phyloP scores from a whole-genome alignment of 2,113 vertebrate species.

The Brachyhypopomus gauderio region DNA sequence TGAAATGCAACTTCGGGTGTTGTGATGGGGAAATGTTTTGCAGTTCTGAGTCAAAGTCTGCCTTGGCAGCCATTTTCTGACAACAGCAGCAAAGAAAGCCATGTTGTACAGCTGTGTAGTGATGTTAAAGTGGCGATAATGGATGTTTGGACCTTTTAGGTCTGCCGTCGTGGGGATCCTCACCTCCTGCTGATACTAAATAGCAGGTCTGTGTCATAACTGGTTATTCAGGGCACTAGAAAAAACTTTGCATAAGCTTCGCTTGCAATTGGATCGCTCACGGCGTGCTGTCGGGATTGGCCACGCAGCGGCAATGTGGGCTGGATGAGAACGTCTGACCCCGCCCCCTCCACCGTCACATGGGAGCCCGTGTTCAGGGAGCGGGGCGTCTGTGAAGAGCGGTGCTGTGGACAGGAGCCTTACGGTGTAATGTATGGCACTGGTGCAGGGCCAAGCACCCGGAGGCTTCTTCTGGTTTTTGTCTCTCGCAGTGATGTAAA shows the following conservation, averaged over 20 bases:
- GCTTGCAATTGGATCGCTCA: slow-evolving; percentile 65
- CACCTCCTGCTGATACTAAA: slow-evolving; percentile 5
- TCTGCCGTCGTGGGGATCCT: not conserved
- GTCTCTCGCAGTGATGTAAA: not conserved
- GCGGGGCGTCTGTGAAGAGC: slow-evolving; percentile 62
- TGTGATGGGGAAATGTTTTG: slow-evolving; percentile 37
- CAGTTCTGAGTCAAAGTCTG: slow-evolving; percentile 7
- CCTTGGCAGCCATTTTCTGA: slow-evolving; percentile 25
- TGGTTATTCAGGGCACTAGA: slow-evolving; percentile 57
- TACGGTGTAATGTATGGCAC: slow-evolving; percentile 71
- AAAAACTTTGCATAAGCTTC: slow-evolving; percentile 51
- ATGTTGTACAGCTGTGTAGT: not conserved
- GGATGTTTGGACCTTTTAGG: not conserved
- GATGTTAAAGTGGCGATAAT: not conserved
- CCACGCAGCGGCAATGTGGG: slow-evolving; percentile 4
- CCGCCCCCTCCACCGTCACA: slow-evolving; percentile 40
- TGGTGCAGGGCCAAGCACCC: slow-evolving; percentile 67
- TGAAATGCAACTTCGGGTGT: too few species aligned
- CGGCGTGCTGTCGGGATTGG: slow-evolving; percentile 60
- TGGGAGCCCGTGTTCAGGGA: slow-evolving; percentile 55
- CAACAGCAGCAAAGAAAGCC: slow-evolving; percentile 20
- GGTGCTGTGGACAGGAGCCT: slow-evolving; percentile 73
- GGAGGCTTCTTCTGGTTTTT: not conserved
- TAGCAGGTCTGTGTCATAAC: slow-evolving; percentile 37
- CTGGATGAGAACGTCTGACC: slow-evolving; percentile 23